These are phyloP conservation scores for Serranus cabrilla DNA, from an alignment of 2,797 vertebrate genomes.

Conservation along the genomic window DNA sequence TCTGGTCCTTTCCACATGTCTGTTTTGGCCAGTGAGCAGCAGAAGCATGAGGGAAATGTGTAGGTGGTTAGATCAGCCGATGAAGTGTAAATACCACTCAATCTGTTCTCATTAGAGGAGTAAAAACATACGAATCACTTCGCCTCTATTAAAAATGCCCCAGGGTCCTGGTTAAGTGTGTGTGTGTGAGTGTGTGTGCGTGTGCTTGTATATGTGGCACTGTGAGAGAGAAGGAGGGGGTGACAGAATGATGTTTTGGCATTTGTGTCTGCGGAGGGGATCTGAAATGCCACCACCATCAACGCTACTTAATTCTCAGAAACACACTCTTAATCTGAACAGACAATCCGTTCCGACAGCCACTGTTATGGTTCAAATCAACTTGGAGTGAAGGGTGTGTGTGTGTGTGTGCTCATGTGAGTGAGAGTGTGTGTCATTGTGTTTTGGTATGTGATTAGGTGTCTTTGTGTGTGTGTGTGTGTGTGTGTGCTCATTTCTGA, in stretches of 20 bases:
- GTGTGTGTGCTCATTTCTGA: conserved; percentile 35
- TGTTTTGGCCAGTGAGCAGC: conserved; percentile 78
- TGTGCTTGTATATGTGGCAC: conserved; percentile 52
- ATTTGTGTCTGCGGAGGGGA: conserved; percentile 79
- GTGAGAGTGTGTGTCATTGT: conserved; percentile 83
- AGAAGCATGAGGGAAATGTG: conserved; percentile 79
- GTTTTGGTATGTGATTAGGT: conserved; percentile 85
- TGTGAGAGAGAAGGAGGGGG: conserved; percentile 54
- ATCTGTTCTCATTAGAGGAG: conserved; percentile 86
- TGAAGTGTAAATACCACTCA: conserved; percentile 88
- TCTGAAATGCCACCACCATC: conserved; percentile 86
- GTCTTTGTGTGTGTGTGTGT: conserved; percentile 52
- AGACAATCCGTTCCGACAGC: conserved; percentile 84
- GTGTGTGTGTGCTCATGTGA: conserved; percentile 66
- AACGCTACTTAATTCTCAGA: conserved; percentile 83
- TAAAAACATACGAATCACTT: conserved; percentile 83
- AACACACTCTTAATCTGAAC: conserved; percentile 84
- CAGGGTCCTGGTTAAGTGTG: conserved; percentile 69
- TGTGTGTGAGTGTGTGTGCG: conserved; percentile 43
- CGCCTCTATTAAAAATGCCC: conserved; percentile 83
- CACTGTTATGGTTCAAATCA: conserved; percentile 85
- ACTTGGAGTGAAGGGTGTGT: conserved; percentile 80
- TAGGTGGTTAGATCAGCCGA: conserved; percentile 83
- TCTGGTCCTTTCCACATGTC: conserved; percentile 76
- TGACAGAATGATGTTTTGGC: conserved; percentile 82